Conservation (phyloP, 2,888 invertebrate species). For the Busseola fusca region DNA sequence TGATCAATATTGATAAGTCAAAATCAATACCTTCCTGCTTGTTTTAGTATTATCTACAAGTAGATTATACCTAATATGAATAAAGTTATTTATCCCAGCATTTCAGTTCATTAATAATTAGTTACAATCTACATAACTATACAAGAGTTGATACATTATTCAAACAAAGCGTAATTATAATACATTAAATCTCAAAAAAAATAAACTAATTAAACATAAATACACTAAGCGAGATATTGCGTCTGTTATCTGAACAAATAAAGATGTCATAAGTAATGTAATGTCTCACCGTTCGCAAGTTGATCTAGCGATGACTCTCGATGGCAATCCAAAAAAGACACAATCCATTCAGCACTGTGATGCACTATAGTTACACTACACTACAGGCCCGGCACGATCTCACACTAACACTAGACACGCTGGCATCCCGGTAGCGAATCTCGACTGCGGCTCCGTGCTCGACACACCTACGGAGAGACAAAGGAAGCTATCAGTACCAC, state of each 20-base stretch:
- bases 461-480: conserved; percentile 84
- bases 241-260: conserved; percentile 50
- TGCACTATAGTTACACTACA: conserved; percentile 87
- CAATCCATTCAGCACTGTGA: conserved; percentile 86
- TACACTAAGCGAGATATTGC: conserved; percentile 41
- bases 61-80: conserved; percentile 1
- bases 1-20: conserved; percentile 19
- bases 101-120: conserved; percentile 20
- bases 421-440: conserved; percentile 80
- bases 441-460: conserved; percentile 64
- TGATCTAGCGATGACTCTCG: conserved; percentile 85
- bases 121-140: conserved; percentile 22
- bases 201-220: conserved; percentile 50
- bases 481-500: conserved; percentile 77
- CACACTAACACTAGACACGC: conserved; percentile 87
- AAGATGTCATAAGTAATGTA: conserved; percentile 54
- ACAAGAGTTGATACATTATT: conserved; percentile 23
- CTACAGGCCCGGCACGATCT: conserved; percentile 81
- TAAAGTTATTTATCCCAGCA: conserved; percentile 16
- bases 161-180: conserved; percentile 45
- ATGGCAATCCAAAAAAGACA: conserved; percentile 87
- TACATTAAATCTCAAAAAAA: conserved; percentile 47
- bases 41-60: not conserved
- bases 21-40: conserved; percentile 6
- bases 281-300: conserved; percentile 86